Evolutionary conservation across 2,797 vertebrate species (phyloP), one percentile per base, ranked within the genome.

Genomic region (Podarcis siculus): DNA sequence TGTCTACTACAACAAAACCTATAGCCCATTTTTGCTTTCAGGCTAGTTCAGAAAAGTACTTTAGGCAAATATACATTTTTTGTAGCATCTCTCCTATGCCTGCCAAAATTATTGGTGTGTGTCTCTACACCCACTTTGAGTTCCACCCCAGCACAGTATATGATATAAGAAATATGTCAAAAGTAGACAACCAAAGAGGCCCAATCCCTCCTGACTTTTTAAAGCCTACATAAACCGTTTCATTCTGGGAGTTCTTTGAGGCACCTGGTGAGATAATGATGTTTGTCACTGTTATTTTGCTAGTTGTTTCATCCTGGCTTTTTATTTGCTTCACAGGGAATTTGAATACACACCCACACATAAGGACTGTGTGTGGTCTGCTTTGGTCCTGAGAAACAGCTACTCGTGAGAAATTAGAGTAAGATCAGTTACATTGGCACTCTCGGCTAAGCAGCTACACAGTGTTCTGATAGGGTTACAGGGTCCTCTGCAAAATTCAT

Each of bases 401-500:
- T 0, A 0, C 0, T 0, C 21, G 1, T 82, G 80, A 35, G 49
- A 85, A 64, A 86, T 64, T 3, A 15, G 49, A 82, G 23, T 69
- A 58, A 3, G 72, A 9, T 8, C 71, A 67, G 8, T 64, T 91
- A 86, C 58, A 1, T 1, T 49, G 84, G 35, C 3, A 67, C 7
- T 0, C 61, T 10, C 13, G 1, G 55, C 76, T 71, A 78, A 37
- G 1, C 12, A 84, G 88, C 2, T 89, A 4, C 4, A 2, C n/a
- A 85, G 15, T 0, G 89, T 17, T 84, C 21, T 7, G 78, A 82
- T 80, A 12, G 67, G 67, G 8, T 23, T 71, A 69, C 64, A 61
- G 42, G 82, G 64, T 25, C 3, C 27, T 88, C 71, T 82, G 23
- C n/a, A 72, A 86, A 86, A 73, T 83, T n/a, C 84, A 12, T 73